Conservation (phyloP, 2,113 vertebrate species). For the Neolamprologus kungweensis region DNA sequence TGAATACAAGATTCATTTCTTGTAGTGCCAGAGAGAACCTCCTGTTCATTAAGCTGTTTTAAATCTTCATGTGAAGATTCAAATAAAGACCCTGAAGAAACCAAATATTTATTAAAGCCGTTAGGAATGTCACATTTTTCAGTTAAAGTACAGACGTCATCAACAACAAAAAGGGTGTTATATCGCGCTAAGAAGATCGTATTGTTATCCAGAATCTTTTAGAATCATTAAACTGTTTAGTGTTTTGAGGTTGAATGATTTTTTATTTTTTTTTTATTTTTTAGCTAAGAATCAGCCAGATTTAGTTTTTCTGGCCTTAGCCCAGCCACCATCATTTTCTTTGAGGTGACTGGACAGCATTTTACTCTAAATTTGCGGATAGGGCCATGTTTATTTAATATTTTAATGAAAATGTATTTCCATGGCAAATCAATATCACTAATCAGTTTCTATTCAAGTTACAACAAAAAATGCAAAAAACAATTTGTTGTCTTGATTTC, state of each 20-base stretch:
- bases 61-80: background rate
- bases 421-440: background rate
- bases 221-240: background rate
- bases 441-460: background rate
- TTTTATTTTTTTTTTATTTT: background rate
- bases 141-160: background rate
- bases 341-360: background rate
- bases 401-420: background rate
- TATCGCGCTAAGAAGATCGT: background rate
- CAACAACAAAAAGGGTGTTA: background rate
- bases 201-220: background rate
- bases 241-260: background rate
- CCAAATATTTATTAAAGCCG: background rate
- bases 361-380: background rate
- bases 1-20: background rate
- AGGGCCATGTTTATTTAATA: background rate
- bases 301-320: background rate
- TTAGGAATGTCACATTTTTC: background rate
- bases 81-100: background rate
- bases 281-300: background rate
- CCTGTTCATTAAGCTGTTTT: background rate
- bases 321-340: background rate
- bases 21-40: background rate
- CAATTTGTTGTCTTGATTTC: background rate
- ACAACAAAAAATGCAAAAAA: background rate